A percentile compares a stretch with the other conserved stretches of the same genome.
phyloP scores from a whole-genome alignment of 2,113 vertebrate genomes.

The Tragelaphus imberbis region DNA sequence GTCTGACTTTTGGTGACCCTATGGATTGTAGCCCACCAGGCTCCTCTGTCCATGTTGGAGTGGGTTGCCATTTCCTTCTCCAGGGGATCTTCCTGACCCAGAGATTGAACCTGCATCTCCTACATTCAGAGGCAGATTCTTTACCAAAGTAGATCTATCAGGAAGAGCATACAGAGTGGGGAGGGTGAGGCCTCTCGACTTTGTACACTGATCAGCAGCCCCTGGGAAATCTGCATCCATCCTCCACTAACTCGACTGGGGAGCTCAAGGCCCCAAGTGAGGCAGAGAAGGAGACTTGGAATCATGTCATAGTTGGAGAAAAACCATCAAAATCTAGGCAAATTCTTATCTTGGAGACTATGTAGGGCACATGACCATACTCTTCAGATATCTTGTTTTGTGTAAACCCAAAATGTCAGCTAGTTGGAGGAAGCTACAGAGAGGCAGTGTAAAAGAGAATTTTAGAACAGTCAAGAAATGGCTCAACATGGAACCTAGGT shows the following conservation, averaged over 20 bases:
- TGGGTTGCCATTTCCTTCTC: not conserved
- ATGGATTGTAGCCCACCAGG: not conserved
- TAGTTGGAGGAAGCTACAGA: not conserved
- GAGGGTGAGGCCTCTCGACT: not conserved
- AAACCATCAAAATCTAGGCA: not conserved
- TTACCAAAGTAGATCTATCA: not conserved
- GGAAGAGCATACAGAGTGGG: not conserved
- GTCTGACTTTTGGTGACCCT: not conserved
- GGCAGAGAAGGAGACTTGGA: not conserved
- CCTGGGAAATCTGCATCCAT: not conserved
- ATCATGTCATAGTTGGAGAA: not conserved
- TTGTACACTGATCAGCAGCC: not conserved
- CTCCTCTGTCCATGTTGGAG: not conserved
- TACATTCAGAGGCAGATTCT: not conserved
- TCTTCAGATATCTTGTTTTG: not conserved
- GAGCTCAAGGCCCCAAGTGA: not conserved
- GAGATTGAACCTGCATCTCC: not conserved
- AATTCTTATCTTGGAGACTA: not conserved
- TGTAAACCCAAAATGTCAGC: not conserved
- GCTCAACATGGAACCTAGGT: not conserved
- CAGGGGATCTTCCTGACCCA: not conserved
- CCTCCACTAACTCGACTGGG: not conserved
- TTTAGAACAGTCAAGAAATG: not conserved
- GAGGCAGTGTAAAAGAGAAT: not conserved
- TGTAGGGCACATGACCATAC: not conserved